Evolutionary conservation across 2,888 invertebrate species (phyloP).

Genomic region (Schizotus pectinicornis): DNA sequence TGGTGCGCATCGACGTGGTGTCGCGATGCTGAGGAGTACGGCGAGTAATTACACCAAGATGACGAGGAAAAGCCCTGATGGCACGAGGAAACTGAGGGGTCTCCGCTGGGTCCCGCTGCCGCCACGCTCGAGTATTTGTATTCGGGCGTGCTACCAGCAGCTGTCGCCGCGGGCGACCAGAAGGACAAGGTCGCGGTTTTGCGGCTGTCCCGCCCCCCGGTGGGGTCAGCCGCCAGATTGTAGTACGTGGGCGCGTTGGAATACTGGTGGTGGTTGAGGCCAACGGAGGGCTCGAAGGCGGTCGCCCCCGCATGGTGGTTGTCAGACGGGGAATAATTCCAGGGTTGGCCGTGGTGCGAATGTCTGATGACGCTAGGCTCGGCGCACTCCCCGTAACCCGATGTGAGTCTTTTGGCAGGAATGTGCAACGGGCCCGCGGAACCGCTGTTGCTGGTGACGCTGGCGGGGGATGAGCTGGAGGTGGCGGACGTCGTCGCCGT

Average conservation of each 20-base stretch:
- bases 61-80: constrained; percentile 74
- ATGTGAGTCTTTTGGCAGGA: constrained; percentile 79
- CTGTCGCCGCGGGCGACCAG: constrained; percentile 70
- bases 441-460: constrained; percentile 69
- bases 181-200: constrained; percentile 66
- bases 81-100: constrained; percentile 65
- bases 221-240: constrained; percentile 71
- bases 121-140: constrained; percentile 65
- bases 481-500: constrained; percentile 74
- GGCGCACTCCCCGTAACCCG: constrained; percentile 62
- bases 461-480: constrained; percentile 66
- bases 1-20: constrained; percentile 67
- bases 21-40: constrained; percentile 66
- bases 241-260: constrained; percentile 76
- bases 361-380: constrained; percentile 78
- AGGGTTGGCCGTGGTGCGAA: constrained; percentile 71
- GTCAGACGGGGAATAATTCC: constrained; percentile 75
- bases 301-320: constrained; percentile 60
- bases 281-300: constrained; percentile 66
- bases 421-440: constrained; percentile 84
- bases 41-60: constrained; percentile 77
- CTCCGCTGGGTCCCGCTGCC: constrained; percentile 59
- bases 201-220: constrained; percentile 67
- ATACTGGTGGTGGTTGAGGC: constrained; percentile 71
- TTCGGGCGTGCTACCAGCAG: constrained; percentile 65